Conservation (phyloP, 2,888 invertebrate species). For the Chrysotoxum bicinctum region DNA sequence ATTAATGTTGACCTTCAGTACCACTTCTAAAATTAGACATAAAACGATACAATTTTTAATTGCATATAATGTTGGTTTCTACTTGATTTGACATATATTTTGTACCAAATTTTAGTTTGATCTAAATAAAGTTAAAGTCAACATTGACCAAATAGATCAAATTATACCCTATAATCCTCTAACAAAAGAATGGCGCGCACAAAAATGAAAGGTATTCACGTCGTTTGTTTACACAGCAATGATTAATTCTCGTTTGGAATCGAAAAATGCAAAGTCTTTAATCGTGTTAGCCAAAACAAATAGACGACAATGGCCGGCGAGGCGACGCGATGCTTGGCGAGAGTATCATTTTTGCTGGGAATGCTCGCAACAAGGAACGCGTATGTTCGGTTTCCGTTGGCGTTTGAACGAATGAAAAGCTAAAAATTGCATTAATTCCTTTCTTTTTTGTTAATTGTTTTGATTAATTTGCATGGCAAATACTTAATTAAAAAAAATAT, state of each 20-base stretch:
- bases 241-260: slow-evolving; percentile 38
- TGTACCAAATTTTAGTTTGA: too few species aligned
- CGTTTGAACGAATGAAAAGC: neutral
- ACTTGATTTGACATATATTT: too few species aligned
- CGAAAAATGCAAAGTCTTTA: slow-evolving; percentile 26
- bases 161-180: slow-evolving; percentile 17
- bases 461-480: neutral
- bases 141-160: neutral
- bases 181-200: slow-evolving; percentile 16
- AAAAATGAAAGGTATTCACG: slow-evolving; percentile 50
- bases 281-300: slow-evolving; percentile 3
- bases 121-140: neutral
- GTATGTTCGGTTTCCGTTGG: neutral
- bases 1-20: too few species aligned
- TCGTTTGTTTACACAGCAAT: slow-evolving; percentile 56
- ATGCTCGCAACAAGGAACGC: slow-evolving; percentile 27
- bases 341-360: neutral
- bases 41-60: too few species aligned
- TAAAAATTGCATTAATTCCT: neutral
- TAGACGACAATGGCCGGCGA: neutral
- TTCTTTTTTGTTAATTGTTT: neutral
- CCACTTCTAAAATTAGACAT: too few species aligned
- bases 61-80: too few species aligned
- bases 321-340: neutral
- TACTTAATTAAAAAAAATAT: neutral